Percentiles rank a stretch among this genome's conserved stretches.
Conservation (phyloP, 2,113 vertebrate species). For the Nymphicus hollandicus region DNA sequence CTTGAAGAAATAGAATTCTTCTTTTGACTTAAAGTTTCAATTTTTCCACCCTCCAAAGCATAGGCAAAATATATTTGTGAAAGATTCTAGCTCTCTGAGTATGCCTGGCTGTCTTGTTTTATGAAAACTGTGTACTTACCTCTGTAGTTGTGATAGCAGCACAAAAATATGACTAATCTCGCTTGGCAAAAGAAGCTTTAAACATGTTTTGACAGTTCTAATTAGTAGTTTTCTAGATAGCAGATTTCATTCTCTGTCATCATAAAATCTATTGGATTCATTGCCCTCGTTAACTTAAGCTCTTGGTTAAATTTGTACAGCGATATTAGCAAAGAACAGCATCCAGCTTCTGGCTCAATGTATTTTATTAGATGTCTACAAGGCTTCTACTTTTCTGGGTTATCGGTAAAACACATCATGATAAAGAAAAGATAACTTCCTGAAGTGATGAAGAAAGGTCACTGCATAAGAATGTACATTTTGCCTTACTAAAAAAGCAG, state of each 20-base stretch:
- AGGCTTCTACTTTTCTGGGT: neutral
- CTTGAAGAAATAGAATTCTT: neutral
- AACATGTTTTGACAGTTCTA: neutral
- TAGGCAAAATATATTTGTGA: neutral
- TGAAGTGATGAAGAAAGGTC: neutral
- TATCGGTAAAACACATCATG: neutral
- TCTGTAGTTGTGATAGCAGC: neutral
- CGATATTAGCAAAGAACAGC: constrained; percentile 14
- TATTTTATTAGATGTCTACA: constrained; percentile 15
- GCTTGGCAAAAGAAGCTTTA: neutral
- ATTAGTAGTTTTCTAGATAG: neutral
- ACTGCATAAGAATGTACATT: neutral
- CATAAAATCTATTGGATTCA: neutral
- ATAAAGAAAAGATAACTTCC: neutral
- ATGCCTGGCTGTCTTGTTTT: neutral
- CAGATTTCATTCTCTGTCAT: neutral
- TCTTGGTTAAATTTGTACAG: constrained; percentile 41
- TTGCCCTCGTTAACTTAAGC: constrained; percentile 9
- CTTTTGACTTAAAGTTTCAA: neutral
- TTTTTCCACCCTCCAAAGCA: neutral
- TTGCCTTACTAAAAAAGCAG: neutral
- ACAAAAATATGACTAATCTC: neutral
- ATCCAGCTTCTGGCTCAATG: neutral
- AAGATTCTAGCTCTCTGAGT: neutral
- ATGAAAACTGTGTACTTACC: neutral